phyloP scores from a whole-genome alignment of 2,888 invertebrate species.

The Clanis bilineata region DNA sequence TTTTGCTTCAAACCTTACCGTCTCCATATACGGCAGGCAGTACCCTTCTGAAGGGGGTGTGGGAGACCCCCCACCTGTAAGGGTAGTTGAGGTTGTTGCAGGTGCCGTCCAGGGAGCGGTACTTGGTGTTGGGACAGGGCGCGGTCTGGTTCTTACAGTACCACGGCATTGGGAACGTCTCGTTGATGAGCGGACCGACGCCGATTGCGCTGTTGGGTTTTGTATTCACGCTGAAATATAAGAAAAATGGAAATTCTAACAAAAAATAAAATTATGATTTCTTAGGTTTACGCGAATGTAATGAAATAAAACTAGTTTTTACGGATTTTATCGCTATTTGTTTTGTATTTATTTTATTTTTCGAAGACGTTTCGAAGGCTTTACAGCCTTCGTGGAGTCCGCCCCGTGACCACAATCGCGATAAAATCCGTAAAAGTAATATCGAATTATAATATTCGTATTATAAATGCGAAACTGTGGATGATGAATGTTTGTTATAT shows the following conservation, averaged over 20 bases:
- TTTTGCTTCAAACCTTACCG: constrained; percentile 71
- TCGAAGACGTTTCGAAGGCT: too few species aligned
- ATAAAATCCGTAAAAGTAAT: too few species aligned
- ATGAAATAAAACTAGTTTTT: too few species aligned
- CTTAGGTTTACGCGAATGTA: too few species aligned
- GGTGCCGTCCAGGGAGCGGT: constrained; percentile 86
- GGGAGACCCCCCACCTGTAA: constrained; percentile 86
- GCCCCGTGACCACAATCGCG: too few species aligned
- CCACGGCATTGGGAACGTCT: constrained; percentile 51
- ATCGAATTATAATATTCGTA: too few species aligned
- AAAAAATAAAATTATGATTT: too few species aligned
- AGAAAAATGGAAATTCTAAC: neutral
- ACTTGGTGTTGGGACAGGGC: constrained; percentile 76
- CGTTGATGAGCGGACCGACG: constrained; percentile 55
- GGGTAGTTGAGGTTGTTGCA: constrained; percentile 89
- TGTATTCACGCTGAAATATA: neutral
- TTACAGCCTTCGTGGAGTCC: too few species aligned
- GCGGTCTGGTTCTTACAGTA: constrained; percentile 52
- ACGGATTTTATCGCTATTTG: too few species aligned
- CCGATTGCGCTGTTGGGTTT: constrained; percentile 53
- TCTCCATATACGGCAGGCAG: constrained; percentile 89
- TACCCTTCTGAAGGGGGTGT: constrained; percentile 88
- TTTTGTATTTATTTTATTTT: too few species aligned
- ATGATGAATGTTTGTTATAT: too few species aligned
- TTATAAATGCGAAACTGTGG: too few species aligned